Evolutionary conservation across 2,888 invertebrate genomes (phyloP).

Genomic region (Eupithecia abbreviata): DNA sequence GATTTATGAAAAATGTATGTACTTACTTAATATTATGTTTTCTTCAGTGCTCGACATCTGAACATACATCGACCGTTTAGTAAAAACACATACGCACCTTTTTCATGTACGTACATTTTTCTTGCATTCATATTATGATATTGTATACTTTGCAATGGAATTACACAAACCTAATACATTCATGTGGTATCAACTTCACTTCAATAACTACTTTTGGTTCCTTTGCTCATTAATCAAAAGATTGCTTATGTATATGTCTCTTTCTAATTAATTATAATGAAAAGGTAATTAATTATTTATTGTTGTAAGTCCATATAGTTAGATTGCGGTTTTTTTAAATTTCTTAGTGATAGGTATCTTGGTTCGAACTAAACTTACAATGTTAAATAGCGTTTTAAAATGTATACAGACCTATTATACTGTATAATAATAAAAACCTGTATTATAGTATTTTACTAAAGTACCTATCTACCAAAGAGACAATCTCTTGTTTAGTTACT

Average conservation of each 20-base stretch:
- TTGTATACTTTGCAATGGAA: not conserved
- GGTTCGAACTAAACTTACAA: not conserved
- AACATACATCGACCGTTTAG: not conserved
- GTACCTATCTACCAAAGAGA: not conserved
- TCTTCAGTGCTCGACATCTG: not conserved
- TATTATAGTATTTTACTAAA: not conserved
- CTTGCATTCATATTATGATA: not conserved
- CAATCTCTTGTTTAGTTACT: not conserved
- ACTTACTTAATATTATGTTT: not conserved
- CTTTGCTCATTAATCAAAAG: not conserved
- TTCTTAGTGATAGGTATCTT: not conserved
- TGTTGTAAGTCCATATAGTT: not conserved
- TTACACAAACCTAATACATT: not conserved
- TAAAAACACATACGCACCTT: not conserved
- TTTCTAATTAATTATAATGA: not conserved
- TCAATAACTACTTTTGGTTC: not conserved
- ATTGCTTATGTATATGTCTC: not conserved
- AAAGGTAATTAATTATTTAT: not conserved
- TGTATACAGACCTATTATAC: not conserved
- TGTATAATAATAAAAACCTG: not conserved
- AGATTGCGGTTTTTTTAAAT: not conserved
- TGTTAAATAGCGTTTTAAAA: not conserved
- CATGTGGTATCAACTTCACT: not conserved
- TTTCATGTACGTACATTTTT: not conserved
- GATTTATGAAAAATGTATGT: not conserved